phyloP scores from a whole-genome alignment of 2,113 vertebrate genomes.

The Cololabis saira region DNA sequence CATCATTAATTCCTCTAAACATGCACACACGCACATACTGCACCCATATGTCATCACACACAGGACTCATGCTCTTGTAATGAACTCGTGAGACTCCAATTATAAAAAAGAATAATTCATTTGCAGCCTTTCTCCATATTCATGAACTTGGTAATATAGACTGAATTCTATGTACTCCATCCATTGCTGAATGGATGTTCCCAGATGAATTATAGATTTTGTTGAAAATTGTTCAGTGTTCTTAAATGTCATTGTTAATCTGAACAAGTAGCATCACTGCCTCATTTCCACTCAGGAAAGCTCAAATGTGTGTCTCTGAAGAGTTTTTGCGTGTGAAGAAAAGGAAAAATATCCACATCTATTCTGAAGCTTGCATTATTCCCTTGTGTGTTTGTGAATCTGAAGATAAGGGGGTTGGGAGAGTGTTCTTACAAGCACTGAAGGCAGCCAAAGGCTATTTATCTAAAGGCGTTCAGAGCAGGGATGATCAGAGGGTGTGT shows the following conservation, averaged over 20 bases:
- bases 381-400: slow-evolving; percentile 53
- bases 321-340: slow-evolving; percentile 40
- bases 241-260: slow-evolving; percentile 76
- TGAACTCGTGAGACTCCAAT: slow-evolving; percentile 58
- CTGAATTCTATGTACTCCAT: slow-evolving; percentile 52
- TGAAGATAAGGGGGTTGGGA: slow-evolving; percentile 16
- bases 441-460: slow-evolving; percentile 60
- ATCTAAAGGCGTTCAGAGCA: slow-evolving; percentile 61
- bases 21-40: not conserved
- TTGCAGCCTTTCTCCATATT: slow-evolving; percentile 57
- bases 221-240: slow-evolving; percentile 70
- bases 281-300: slow-evolving; percentile 42
- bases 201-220: slow-evolving; percentile 69
- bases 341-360: slow-evolving; percentile 59
- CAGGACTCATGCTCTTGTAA: slow-evolving; percentile 22
- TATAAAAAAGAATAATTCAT: slow-evolving; percentile 73
- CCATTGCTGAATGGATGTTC: slow-evolving; percentile 53
- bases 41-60: slow-evolving; percentile 5
- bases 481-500: slow-evolving; percentile 72
- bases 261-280: slow-evolving; percentile 53
- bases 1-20: slow-evolving; percentile 36
- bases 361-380: slow-evolving; percentile 51
- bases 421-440: slow-evolving; percentile 44
- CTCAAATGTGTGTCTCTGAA: slow-evolving; percentile 47
- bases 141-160: slow-evolving; percentile 49